phyloP scores from a whole-genome alignment of 2,888 invertebrate genomes.

The Nycteola revayana region DNA sequence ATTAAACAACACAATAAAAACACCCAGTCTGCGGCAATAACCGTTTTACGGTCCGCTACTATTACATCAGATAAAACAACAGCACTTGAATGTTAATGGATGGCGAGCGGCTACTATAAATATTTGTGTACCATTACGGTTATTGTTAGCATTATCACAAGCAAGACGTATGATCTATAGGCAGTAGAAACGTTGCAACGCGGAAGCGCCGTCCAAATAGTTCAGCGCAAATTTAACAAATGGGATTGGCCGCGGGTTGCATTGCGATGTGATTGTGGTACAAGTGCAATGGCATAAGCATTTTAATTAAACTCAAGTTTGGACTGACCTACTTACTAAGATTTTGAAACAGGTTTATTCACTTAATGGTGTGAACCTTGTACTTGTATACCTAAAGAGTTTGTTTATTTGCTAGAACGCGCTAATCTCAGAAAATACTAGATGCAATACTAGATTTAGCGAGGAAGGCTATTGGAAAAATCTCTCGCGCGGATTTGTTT shows the following conservation, averaged over 20 bases:
- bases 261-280: constrained; percentile 45
- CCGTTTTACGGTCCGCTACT: constrained; percentile 1
- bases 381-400: too few relatives aligned
- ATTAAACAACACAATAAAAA: neutral
- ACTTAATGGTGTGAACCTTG: too few relatives aligned
- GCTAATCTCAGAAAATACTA: too few relatives aligned
- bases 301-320: too few relatives aligned
- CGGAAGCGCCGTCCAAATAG: constrained; percentile 56
- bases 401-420: too few relatives aligned
- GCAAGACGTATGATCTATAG: constrained; percentile 35
- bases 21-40: neutral
- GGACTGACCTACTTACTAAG: too few relatives aligned
- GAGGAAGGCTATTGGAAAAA: too few relatives aligned
- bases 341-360: too few relatives aligned
- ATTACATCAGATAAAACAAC: constrained; percentile 16
- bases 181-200: constrained; percentile 32
- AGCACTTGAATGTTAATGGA: constrained; percentile 31
- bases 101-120: constrained; percentile 22
- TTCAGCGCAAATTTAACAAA: constrained; percentile 75
- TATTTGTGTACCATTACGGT: constrained; percentile 34
- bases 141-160: constrained; percentile 30
- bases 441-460: too few relatives aligned
- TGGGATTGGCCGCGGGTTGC: constrained; percentile 65
- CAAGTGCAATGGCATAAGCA: constrained; percentile 35
- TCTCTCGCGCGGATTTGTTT: too few relatives aligned